Evolutionary conservation across 2,888 invertebrate species (phyloP).

Genomic region (Hyposoter didymator): DNA sequence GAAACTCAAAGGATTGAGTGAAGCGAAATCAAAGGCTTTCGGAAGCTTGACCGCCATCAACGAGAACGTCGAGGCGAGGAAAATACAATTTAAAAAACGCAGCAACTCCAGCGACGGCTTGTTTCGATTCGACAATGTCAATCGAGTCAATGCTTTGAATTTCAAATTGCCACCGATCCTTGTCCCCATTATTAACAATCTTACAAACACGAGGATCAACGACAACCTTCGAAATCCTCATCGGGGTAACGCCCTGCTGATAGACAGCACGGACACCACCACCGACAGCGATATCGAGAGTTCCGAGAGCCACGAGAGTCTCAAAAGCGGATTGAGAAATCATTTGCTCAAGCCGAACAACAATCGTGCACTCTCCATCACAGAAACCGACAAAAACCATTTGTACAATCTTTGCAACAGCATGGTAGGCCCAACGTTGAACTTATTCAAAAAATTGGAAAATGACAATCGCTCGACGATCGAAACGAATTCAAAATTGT

Average conservation of each 20-base stretch:
- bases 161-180: slow-evolving; percentile 89
- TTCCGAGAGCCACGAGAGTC: slow-evolving; percentile 78
- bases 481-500: slow-evolving; percentile 52
- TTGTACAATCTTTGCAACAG: slow-evolving; percentile 59
- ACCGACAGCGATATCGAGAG: slow-evolving; percentile 79
- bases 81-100: slow-evolving; percentile 77
- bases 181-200: slow-evolving; percentile 88
- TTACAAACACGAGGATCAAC: slow-evolving; percentile 79
- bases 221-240: slow-evolving; percentile 69
- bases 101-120: slow-evolving; percentile 80
- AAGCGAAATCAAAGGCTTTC: slow-evolving; percentile 76
- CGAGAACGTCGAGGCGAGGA: slow-evolving; percentile 78
- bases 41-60: slow-evolving; percentile 80
- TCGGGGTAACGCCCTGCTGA: slow-evolving; percentile 32
- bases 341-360: slow-evolving; percentile 71
- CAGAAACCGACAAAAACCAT: slow-evolving; percentile 66
- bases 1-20: slow-evolving; percentile 75
- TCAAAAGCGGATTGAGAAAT: slow-evolving; percentile 76
- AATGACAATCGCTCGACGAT: slow-evolving; percentile 34
- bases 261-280: slow-evolving; percentile 68
- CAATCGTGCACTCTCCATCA: slow-evolving; percentile 63
- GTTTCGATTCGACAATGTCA: slow-evolving; percentile 72
- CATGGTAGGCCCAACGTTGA: slow-evolving; percentile 43
- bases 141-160: slow-evolving; percentile 77
- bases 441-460: slow-evolving; percentile 51